Percentiles rank a stretch among this genome's conserved stretches.
Conservation (phyloP, 2,113 vertebrate species). For the Lathamus discolor region DNA sequence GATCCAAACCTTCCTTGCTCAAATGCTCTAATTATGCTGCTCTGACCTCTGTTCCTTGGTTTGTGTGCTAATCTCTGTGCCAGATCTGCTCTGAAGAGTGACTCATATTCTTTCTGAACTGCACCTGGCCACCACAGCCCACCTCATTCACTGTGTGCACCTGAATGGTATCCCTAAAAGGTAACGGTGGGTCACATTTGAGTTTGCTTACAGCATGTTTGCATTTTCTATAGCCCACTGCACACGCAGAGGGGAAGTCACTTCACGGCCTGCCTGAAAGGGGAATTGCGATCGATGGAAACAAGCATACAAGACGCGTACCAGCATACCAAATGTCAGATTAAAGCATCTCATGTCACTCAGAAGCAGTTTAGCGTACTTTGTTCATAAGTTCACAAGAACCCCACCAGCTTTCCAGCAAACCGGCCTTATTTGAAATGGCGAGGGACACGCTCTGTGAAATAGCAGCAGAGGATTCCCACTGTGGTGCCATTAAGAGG, state of each 20-base stretch:
- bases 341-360: not conserved
- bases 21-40: fast-evolving
- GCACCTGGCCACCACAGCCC: not conserved
- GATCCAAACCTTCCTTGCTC: not conserved
- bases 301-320: not conserved
- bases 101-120: not conserved
- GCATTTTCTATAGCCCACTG: not conserved
- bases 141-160: fast-evolving
- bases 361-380: not conserved
- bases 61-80: not conserved
- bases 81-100: not conserved
- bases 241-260: not conserved
- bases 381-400: not conserved
- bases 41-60: not conserved
- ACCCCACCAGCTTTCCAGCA: not conserved
- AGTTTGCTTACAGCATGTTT: not conserved
- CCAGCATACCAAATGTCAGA: not conserved
- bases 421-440: not conserved
- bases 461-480: not conserved
- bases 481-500: not conserved
- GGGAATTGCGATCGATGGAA: not conserved
- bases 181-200: fast-evolving
- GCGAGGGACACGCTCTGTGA: not conserved
- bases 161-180: not conserved
- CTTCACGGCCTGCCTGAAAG: not conserved